Evolutionary conservation across 2,888 invertebrate genomes (phyloP), one percentile per base, ranked within the genome.

Genomic region (Drosophila setosimentum): DNA sequence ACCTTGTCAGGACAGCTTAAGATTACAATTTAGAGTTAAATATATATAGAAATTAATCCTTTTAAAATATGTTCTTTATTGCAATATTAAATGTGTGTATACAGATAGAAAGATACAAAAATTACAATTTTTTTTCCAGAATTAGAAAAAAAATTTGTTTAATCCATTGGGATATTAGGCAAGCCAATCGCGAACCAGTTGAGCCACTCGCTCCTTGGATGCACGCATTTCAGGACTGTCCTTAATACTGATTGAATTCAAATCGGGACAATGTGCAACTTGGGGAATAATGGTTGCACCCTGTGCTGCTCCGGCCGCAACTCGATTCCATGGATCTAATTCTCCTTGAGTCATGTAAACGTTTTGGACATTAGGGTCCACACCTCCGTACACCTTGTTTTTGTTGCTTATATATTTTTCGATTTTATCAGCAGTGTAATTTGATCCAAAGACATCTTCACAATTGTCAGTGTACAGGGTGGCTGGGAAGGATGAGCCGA

Each of bases 251-350:
- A 91, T 89, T n/a, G 92, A 92, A n/a, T 54, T 77, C 35, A 80
- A 51, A 64, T 92, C 92, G 37, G 88, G 77, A 50, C 91, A 91
- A 66, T 92, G 92, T 0, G 92, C 87, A 11, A 50, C 57, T 3
- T 49, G 35, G 0, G 91, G 86, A n/a, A 92, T 80, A 30, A 92
- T 84, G 11, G 80, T 86, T 30, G 90, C 90, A n/a, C 72, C 74
- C 35, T 83, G 64, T 18, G 40, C 69, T 2, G 40, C 51, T 5
- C 83, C 78, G 2, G 93, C 87, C 2, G 94, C 94, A 69, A 94
- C 92, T 11, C 91, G 81, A 80, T 93, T 93, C 95, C 94, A 95
- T 16, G 94, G 94, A 91, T 95, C 94, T 27, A 94, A 71, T 60
- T 92, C 92, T 11, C 95, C 95, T 59, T 95, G 94, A 3, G 94